Conservation (phyloP, 2,113 vertebrate genomes). For the Rutilus rutilus region DNA sequence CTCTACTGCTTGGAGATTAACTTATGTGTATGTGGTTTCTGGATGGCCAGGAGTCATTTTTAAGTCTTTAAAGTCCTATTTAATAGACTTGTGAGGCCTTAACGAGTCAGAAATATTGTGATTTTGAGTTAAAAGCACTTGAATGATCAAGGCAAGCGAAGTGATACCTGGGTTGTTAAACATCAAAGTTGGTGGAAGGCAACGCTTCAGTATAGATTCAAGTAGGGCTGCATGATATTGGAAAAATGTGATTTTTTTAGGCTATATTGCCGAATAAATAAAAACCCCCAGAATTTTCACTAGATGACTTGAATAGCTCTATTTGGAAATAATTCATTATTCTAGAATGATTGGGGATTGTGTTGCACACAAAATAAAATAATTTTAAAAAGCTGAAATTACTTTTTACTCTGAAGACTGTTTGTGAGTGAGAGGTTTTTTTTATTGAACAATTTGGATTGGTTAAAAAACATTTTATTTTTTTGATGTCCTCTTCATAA, state of each 20-base stretch:
- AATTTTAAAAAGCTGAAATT: background rate
- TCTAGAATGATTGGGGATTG: background rate
- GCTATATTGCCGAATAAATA: background rate
- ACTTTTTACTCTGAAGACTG: background rate
- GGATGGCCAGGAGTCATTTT: background rate
- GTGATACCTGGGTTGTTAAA: background rate
- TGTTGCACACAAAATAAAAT: background rate
- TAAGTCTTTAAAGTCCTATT: background rate
- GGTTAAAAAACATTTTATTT: too few relatives aligned
- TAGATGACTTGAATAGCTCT: background rate
- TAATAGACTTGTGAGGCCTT: background rate
- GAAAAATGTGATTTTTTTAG: too few relatives aligned
- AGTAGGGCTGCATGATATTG: background rate
- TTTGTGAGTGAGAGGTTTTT: background rate
- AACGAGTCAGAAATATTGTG: background rate
- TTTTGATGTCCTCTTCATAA: background rate
- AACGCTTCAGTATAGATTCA: background rate
- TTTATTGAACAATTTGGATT: background rate
- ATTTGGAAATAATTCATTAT: background rate
- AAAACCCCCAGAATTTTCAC: background rate
- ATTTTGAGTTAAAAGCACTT: background rate
- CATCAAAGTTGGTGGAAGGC: background rate
- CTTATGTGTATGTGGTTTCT: background rate
- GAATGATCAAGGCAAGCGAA: background rate
- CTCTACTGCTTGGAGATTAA: background rate